These are phyloP conservation scores for Seriola rivoliana DNA, from an alignment of 2,113 vertebrate species.

Conservation along the genomic window DNA sequence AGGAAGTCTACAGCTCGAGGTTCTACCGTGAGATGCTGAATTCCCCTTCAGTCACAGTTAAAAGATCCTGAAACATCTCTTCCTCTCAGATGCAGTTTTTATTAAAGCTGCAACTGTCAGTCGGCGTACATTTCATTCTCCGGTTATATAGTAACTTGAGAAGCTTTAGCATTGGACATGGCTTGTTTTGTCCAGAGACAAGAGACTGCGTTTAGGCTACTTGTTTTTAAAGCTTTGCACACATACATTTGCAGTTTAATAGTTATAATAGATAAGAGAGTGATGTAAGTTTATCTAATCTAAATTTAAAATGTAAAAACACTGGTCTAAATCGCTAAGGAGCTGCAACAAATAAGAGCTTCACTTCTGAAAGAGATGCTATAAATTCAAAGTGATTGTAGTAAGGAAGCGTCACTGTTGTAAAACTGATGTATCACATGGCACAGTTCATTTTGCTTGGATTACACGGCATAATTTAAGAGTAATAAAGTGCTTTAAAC, in stretches of 20 bases:
- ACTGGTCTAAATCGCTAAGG: background rate
- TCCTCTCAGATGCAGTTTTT: background rate
- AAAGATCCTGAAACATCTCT: background rate
- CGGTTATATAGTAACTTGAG: background rate
- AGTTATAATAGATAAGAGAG: background rate
- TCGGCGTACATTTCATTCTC: background rate
- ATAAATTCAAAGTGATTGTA: background rate
- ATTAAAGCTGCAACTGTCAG: background rate
- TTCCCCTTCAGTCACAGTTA: background rate
- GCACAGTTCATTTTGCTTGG: background rate
- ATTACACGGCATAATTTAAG: background rate
- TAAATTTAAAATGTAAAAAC: background rate
- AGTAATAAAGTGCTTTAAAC: slow-evolving; percentile 15
- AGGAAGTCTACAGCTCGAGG: background rate
- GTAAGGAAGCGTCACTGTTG: background rate
- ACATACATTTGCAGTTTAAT: background rate
- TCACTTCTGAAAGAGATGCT: background rate
- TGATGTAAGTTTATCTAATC: too few relatives aligned
- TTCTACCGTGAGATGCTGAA: background rate
- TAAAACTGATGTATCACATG: background rate
- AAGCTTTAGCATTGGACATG: background rate
- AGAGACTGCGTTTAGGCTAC: background rate
- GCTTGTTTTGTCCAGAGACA: background rate
- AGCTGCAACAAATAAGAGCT: background rate
- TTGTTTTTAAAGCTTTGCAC: background rate